Base-by-base conservation (phyloP, 2,888 invertebrate genomes). In the Stenchaetothrips biformis region DNA sequence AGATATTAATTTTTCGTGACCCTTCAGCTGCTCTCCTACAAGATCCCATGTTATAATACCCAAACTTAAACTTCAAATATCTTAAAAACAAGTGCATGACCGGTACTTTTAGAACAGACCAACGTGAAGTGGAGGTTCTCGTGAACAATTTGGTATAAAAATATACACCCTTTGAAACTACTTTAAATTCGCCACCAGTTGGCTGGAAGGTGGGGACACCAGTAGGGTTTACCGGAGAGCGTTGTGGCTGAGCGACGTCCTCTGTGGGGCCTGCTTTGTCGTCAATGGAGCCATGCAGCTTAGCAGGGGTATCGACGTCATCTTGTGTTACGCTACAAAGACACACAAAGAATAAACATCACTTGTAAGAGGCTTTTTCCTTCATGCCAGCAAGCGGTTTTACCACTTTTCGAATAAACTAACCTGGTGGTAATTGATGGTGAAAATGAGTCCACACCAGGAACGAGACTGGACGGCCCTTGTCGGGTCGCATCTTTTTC, bases 181-280 rank as follows among this genome's bases (percentile, higher is more conserved):
- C 95, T 87, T 96, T 95, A 86, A 97, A 97, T 74, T 97, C 96
- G 27, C 96, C 96, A 79, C 96, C 96, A 80, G 94, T 96, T 0
- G 97, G 96, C 87, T 97, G 97, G 88, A 97, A 97, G 84, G 94
- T 94, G 83, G 94, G 93, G 81, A 94, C 91, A 78, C 95, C 95
- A 78, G 92, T 92, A 27, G 95, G 95, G 88, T 95, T 95, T 79
- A 92, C 90, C 80, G 92, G 92, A 83, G 92, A 91, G 84, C 89
- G 90, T 85, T 92, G 92, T 81, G 91, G 91, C 84, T 89, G 89
- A 1, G 88, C 88, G 83, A 83, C 81, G 47, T 62, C 59, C 7
- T 81, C 82, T 13, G 82, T 79, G 48, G 81, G 78, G 67, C 49
- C 86, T 80, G 85, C 85, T 83, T 87, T 87, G 81, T 86, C 87